Evolutionary conservation across 1,140 invertebrate species (phyloP).

Genomic region (Eciton burchellii): DNA sequence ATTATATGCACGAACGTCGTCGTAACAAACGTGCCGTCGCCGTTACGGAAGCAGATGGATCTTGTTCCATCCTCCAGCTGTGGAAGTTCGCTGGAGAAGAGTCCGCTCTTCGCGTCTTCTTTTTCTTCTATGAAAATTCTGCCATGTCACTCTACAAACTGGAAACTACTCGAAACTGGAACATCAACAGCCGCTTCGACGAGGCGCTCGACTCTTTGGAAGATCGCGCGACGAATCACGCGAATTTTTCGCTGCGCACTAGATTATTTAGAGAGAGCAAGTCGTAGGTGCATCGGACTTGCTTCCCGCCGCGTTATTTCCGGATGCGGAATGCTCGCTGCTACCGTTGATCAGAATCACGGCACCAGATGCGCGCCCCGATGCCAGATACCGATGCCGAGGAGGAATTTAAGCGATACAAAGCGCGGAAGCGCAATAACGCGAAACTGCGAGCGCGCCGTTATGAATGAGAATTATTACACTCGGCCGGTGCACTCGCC

Average conservation of each 20-base stretch:
- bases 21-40: neutral
- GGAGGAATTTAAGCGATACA: conserved; percentile 44
- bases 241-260: conserved; percentile 34
- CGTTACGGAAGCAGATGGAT: neutral
- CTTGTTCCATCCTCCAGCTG: too few relatives aligned
- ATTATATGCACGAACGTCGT: neutral
- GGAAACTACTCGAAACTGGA: too few relatives aligned
- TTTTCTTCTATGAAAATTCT: too few relatives aligned
- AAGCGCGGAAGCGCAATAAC: conserved; percentile 21
- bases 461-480: conserved; percentile 57
- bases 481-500: conserved; percentile 21
- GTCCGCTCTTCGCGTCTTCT: too few relatives aligned
- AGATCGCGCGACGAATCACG: neutral
- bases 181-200: too few relatives aligned
- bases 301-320: conserved; percentile 33
- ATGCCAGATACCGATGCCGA: conserved; percentile 23
- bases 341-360: conserved; percentile 38
- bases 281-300: conserved; percentile 22
- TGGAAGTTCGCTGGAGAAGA: too few relatives aligned
- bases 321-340: conserved; percentile 20
- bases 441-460: conserved; percentile 2
- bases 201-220: too few relatives aligned
- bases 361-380: conserved; percentile 16
- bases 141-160: too few relatives aligned
- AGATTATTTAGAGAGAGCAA: conserved; percentile 38